phyloP scores from a whole-genome alignment of 2,888 invertebrate species.

The Leptothorax acervorum region DNA sequence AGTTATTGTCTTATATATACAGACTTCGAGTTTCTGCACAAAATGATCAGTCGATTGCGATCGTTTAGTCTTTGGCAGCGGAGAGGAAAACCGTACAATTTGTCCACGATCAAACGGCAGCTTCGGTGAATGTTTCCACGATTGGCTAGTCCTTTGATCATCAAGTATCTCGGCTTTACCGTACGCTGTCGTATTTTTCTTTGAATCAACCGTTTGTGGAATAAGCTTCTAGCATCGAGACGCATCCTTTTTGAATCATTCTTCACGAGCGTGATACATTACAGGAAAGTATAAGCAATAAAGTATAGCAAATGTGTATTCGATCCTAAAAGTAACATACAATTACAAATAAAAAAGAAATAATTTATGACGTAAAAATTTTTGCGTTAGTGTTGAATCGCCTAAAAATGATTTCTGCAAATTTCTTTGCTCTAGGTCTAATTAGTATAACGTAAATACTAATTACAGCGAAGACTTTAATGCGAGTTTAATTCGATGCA shows the following conservation, averaged over 20 bases:
- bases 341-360: background rate
- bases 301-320: background rate
- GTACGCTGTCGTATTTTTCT: constrained; percentile 29
- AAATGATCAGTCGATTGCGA: constrained; percentile 37
- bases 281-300: background rate
- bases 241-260: constrained; percentile 8
- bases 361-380: background rate
- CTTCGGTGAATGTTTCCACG: constrained; percentile 1
- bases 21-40: background rate
- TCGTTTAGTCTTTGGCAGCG: constrained; percentile 34
- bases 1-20: background rate
- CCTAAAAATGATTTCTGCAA: background rate
- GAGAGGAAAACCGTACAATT: constrained; percentile 33
- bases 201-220: constrained; percentile 12
- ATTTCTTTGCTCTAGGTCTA: background rate
- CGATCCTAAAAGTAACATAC: background rate
- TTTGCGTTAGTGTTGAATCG: background rate
- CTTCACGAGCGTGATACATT: background rate
- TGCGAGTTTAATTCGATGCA: constrained; percentile 41
- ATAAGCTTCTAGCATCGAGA: constrained; percentile 4
- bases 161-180: constrained; percentile 18
- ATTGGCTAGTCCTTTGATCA: constrained; percentile 48
- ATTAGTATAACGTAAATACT: constrained; percentile 21
- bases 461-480: constrained; percentile 41
- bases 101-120: constrained; percentile 19